Evolutionary conservation across 1,140 invertebrate genomes (phyloP), one percentile per base, ranked within the genome.

Genomic region (Idris sp.): DNA sequence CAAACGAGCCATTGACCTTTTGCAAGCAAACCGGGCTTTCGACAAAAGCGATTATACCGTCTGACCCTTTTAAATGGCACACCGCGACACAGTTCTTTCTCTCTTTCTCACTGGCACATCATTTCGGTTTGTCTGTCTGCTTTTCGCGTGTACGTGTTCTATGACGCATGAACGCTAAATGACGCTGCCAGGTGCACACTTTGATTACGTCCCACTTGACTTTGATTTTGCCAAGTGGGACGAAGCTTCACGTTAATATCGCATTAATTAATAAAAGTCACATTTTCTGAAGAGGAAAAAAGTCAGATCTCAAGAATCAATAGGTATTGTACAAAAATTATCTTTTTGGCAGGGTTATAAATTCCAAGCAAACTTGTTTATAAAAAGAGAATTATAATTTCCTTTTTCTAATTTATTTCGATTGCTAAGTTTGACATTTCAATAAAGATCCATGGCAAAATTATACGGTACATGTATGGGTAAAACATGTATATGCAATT

Each of bases 1-100:
- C 61, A 74, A 74, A 67, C 58, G 53, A 67, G 61, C 59, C 53
- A 74, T 74, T 74, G 69, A 74, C 69, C 69, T 73, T 73, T 59
- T 22, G 26, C 69, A n/a, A n/a, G n/a, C n/a, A n/a, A n/a, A n/a
- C n/a, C n/a, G n/a, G n/a, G n/a, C n/a, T n/a, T 40, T 43, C 18
- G 25, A 46, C 56, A 53, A 43, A 53, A 25, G 31, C 43, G 69
- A 73, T 65, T 59, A 59, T 44, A 31, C 33, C 33, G 54, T 46
- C 35, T 65, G 69, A 73, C 69, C 61, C 65, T 65, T 73, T 30
- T 31, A 19, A 31, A 19, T 25, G 62, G 15, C 40, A 71, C 54
- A 61, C 61, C 43, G 64, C 53, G 53, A 68, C 53, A 41, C 41
- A 56, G 31, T 49, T n/a, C n/a, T n/a, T n/a, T n/a, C n/a, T n/a